These are phyloP conservation scores for Arenicola marina DNA, from an alignment of 2,888 invertebrate genomes.

Conservation along the genomic window DNA sequence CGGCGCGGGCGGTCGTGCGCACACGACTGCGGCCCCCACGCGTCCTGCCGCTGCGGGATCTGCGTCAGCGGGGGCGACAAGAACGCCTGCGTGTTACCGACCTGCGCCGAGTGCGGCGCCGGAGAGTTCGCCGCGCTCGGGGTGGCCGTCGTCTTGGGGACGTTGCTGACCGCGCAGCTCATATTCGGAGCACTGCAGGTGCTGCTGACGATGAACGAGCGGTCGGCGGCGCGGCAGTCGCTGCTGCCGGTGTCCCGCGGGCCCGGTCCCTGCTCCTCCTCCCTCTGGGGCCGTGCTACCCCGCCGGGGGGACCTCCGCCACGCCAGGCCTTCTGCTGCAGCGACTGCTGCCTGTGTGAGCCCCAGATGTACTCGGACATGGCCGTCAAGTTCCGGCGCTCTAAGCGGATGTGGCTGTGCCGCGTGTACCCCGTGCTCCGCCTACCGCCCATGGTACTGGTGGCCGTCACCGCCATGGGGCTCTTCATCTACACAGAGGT, in stretches of 20 bases:
- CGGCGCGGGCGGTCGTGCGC: constrained; percentile 44
- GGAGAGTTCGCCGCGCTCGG: neutral
- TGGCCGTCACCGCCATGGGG: constrained; percentile 31
- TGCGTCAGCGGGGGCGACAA: constrained; percentile 44
- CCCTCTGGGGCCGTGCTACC: too few species aligned
- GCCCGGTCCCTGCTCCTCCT: too few species aligned
- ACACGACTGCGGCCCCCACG: constrained; percentile 55
- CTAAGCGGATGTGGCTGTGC: constrained; percentile 7
- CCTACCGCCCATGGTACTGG: constrained; percentile 41
- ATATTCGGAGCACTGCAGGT: constrained; percentile 40
- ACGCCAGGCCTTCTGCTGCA: constrained; percentile 18
- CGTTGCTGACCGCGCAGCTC: constrained; percentile 34
- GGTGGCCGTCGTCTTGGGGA: constrained; percentile 17
- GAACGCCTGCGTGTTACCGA: constrained; percentile 40
- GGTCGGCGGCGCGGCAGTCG: constrained; percentile 15
- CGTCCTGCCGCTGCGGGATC: constrained; percentile 52
- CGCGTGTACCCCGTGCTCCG: constrained; percentile 32
- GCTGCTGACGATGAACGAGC: constrained; percentile 29
- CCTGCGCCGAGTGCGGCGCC: constrained; percentile 43
- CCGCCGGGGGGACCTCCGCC: constrained; percentile 35
- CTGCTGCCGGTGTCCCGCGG: neutral
- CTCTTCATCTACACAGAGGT: constrained; percentile 28
- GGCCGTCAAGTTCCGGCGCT: constrained; percentile 3
- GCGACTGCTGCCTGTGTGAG: constrained; percentile 48
- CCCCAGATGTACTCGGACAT: constrained; percentile 35